A percentile compares a stretch with the other conserved stretches of the same genome.
phyloP scores from a whole-genome alignment of 2,888 invertebrate genomes.

The Ophion slaviceki region DNA sequence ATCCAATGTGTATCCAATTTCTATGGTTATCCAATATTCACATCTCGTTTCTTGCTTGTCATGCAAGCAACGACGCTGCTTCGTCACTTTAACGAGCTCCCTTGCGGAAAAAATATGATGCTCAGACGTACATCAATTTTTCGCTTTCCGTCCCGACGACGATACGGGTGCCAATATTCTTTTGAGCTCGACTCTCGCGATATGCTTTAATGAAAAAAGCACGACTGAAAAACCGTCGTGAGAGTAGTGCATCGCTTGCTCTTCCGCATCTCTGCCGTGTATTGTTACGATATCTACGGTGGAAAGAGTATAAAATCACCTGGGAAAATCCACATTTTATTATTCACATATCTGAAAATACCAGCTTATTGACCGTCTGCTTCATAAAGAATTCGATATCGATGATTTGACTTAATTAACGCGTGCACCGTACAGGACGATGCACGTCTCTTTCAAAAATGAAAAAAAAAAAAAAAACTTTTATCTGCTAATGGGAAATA shows the following conservation, averaged over 20 bases:
- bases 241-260: background rate
- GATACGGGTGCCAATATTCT: background rate
- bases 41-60: background rate
- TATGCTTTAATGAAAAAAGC: conserved; percentile 7
- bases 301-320: background rate
- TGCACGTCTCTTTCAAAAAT: background rate
- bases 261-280: background rate
- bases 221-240: background rate
- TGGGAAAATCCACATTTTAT: background rate
- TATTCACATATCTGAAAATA: background rate
- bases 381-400: background rate
- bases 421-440: background rate
- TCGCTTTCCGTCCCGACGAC: conserved; percentile 1
- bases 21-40: conserved; percentile 11
- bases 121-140: conserved; percentile 29
- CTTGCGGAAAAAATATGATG: conserved; percentile 17
- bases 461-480: background rate
- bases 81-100: conserved; percentile 41
- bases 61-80: conserved; percentile 10
- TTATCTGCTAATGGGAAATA: background rate
- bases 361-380: background rate
- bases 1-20: background rate
- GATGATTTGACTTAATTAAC: background rate
- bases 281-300: background rate
- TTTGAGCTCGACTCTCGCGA: background rate